A percentile compares a stretch with the other conserved stretches of the same genome.
phyloP scores from a whole-genome alignment of 2,888 invertebrate species.

The Megaustenia siamemsis region DNA sequence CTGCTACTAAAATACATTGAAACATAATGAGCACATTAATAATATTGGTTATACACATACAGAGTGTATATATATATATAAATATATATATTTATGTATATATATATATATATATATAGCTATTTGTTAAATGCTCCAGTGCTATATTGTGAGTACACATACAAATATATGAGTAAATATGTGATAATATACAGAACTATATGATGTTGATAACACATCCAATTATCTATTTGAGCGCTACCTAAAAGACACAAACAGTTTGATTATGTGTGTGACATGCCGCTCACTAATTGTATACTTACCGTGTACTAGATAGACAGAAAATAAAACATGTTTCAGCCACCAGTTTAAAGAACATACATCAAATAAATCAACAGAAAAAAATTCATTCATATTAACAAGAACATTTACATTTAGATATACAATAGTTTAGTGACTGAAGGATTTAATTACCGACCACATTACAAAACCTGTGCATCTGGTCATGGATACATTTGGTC shows the following conservation, averaged over 20 bases:
- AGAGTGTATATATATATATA: background rate
- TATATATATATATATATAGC: background rate
- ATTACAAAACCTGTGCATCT: too few relatives aligned
- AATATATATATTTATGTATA: background rate
- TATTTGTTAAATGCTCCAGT: background rate
- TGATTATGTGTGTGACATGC: constrained; percentile 23
- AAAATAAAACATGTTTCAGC: background rate
- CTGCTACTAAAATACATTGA: too few relatives aligned
- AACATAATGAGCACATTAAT: too few relatives aligned
- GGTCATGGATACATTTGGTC: too few relatives aligned
- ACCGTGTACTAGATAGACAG: constrained; percentile 38
- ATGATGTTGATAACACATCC: background rate
- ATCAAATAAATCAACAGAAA: too few relatives aligned
- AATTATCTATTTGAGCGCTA: background rate
- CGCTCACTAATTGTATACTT: constrained; percentile 5
- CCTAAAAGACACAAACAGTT: background rate
- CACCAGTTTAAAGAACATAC: background rate
- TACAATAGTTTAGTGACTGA: too few relatives aligned
- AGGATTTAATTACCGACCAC: too few relatives aligned
- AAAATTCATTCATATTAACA: too few relatives aligned
- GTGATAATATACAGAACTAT: background rate
- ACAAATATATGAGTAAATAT: background rate
- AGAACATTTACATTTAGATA: too few relatives aligned
- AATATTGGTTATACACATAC: too few relatives aligned
- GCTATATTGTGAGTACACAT: background rate